These are phyloP conservation scores for Pangasius macronema DNA, from an alignment of 2,797 vertebrate species.

Conservation along the genomic window DNA sequence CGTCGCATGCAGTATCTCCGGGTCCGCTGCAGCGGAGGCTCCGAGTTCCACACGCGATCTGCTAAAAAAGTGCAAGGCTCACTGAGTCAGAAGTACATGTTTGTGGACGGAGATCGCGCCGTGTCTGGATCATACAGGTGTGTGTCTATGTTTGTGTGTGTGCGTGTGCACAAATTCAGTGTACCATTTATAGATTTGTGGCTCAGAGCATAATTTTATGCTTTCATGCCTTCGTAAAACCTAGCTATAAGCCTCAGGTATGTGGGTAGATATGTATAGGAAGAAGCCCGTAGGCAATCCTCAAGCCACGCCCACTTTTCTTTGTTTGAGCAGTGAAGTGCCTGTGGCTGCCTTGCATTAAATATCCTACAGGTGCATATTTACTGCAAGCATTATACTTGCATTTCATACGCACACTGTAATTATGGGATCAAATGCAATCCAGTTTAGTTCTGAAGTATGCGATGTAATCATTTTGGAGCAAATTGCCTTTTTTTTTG, in stretches of 20 bases:
- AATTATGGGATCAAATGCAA: background rate
- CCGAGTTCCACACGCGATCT: conserved; percentile 88
- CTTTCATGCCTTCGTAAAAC: background rate
- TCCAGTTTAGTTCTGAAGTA: background rate
- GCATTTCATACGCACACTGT: background rate
- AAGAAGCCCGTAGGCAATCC: background rate
- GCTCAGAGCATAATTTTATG: background rate
- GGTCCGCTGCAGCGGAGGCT: conserved; percentile 84
- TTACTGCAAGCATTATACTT: background rate
- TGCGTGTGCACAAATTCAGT: background rate
- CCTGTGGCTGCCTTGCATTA: background rate
- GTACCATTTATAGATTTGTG: no score
- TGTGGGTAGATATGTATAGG: background rate
- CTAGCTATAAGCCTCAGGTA: background rate
- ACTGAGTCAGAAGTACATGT: conserved; percentile 92
- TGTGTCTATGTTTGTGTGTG: background rate
- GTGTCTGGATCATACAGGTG: conserved; percentile 92
- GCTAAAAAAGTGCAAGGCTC: conserved; percentile 86
- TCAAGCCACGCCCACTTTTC: background rate
- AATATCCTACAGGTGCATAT: conserved; percentile 4
- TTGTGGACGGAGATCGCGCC: conserved; percentile 91
- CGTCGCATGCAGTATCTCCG: conserved; percentile 81
- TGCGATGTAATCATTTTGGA: background rate
- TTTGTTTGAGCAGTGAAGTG: background rate
- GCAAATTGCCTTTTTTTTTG: background rate